Percentiles rank a stretch among this genome's conserved stretches.
Evolutionary conservation across 2,888 invertebrate species (phyloP).

Genomic region (Pheosia gnoma): DNA sequence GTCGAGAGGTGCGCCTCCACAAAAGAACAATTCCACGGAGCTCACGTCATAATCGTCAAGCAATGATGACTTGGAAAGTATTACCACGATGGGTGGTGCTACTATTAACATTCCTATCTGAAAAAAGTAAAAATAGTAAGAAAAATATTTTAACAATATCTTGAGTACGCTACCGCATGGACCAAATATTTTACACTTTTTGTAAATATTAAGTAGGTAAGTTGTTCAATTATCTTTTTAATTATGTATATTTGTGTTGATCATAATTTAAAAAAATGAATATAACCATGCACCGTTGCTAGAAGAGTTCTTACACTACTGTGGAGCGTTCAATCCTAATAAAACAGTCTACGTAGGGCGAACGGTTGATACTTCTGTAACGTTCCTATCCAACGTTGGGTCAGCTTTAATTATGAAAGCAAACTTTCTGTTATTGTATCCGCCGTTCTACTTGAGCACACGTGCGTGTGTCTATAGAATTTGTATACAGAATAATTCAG

Average conservation of each 20-base stretch:
- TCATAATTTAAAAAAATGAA: too few species aligned
- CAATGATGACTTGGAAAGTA: conserved; percentile 54
- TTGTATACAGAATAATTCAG: not conserved
- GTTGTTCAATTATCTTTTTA: too few species aligned
- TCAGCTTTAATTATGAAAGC: conserved; percentile 2
- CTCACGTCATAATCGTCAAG: conserved; percentile 56
- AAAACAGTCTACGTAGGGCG: too few species aligned
- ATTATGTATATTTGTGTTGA: too few species aligned
- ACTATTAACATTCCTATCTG: conserved; percentile 51
- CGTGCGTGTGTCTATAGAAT: not conserved
- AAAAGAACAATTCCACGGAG: conserved; percentile 53
- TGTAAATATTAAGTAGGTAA: too few species aligned
- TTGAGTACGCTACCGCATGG: too few species aligned
- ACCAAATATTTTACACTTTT: too few species aligned
- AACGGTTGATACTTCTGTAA: not conserved
- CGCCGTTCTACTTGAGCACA: not conserved
- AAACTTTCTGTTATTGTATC: not conserved
- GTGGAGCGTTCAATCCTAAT: too few species aligned
- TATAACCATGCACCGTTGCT: too few species aligned
- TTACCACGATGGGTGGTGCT: conserved; percentile 60
- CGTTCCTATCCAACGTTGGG: not conserved
- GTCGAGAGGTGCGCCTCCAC: conserved; percentile 65
- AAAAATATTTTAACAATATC: too few species aligned
- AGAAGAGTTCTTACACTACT: too few species aligned
- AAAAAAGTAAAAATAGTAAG: conserved; percentile 2